Percentiles rank a stretch among this genome's conserved stretches.
Conservation (phyloP, 2,888 invertebrate genomes). For the Unio pictorum region DNA sequence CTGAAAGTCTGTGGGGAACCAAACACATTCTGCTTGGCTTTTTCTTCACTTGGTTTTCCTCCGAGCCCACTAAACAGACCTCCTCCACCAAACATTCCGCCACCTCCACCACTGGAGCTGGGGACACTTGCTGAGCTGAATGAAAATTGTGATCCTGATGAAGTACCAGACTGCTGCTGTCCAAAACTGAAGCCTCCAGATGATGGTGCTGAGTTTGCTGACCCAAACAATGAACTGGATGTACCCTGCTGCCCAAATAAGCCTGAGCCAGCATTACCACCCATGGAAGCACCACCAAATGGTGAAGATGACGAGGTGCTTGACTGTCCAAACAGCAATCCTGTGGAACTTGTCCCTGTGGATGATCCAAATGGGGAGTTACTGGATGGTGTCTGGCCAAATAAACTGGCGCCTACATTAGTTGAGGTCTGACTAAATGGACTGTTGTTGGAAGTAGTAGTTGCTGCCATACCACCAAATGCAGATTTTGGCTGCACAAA, state of each 20-base stretch:
- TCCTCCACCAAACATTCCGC: slow-evolving; percentile 22
- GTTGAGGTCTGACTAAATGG: slow-evolving; percentile 6
- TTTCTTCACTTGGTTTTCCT: slow-evolving; percentile 69
- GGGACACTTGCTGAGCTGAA: too few species aligned
- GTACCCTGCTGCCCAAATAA: slow-evolving; percentile 7
- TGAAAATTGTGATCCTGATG: too few species aligned
- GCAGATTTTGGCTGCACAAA: too few species aligned
- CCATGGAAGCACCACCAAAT: too few species aligned
- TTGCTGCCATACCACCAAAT: too few species aligned
- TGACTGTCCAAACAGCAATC: background rate
- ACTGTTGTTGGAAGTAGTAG: background rate
- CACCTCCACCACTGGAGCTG: slow-evolving; percentile 1
- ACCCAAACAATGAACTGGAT: slow-evolving; percentile 9
- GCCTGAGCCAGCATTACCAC: background rate
- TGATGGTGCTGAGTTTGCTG: background rate
- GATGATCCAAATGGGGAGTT: background rate
- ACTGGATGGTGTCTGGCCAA: slow-evolving; percentile 4
- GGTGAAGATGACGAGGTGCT: too few species aligned
- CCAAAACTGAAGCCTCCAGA: background rate
- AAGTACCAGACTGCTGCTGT: background rate
- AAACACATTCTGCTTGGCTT: slow-evolving; percentile 70
- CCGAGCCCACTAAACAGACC: slow-evolving; percentile 64
- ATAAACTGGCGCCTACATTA: background rate
- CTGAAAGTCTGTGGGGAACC: slow-evolving; percentile 50
- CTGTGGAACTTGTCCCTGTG: background rate